Base-by-base conservation (phyloP, 1,140 invertebrate genomes). In the Acarapis woodi region DNA sequence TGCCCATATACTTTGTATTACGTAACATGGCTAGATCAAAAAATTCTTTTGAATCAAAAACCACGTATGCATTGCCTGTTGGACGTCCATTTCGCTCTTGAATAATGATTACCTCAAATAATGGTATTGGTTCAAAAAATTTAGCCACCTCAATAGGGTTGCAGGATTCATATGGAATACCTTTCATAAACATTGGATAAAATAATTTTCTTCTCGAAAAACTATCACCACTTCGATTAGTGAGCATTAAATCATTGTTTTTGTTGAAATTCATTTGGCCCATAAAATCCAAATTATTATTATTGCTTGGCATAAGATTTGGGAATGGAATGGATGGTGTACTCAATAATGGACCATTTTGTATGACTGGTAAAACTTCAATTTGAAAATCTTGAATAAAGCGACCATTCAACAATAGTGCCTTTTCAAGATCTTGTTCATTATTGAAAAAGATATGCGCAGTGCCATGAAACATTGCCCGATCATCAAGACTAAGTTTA, bases 401-500 rank as follows among this genome's bases (percentile, higher is more conserved):
- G 29, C 47, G 49, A 10, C 49, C 63, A 49, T 65, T 63, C 2
- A 50, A 47, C n/a, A 52, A 54, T 4, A 85, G 47, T 0, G 75
- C 76, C 30, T 70, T 60, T 21, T 68, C 60, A 37, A 71, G 71
- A 28, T 68, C 68, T 6, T 46, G 15, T 64, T 65, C 1, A 57
- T 49, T 40, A 4, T 59, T 61, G 50, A 87, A 85, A 45, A 68
- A 65, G 2, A 87, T 64, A 48, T 67, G 79, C 8, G 70, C 76
- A 18, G 71, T 67, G 1, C 78, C 78, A 0, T 68, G 71, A 8
- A 72, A 62, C 20, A 68, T 65, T 1, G 80, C 78, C 43, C 68
- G 63, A 10, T 66, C 64, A 45, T 82, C 72, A 48, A 71, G 75
- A 6, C 78, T 67, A 44, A 87, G 61, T 53, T 83, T 83, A 22